A percentile compares a stretch with the other conserved stretches of the same genome.
Conservation (phyloP, 1,140 invertebrate species). For the Venustaconcha ellipsiformis region DNA sequence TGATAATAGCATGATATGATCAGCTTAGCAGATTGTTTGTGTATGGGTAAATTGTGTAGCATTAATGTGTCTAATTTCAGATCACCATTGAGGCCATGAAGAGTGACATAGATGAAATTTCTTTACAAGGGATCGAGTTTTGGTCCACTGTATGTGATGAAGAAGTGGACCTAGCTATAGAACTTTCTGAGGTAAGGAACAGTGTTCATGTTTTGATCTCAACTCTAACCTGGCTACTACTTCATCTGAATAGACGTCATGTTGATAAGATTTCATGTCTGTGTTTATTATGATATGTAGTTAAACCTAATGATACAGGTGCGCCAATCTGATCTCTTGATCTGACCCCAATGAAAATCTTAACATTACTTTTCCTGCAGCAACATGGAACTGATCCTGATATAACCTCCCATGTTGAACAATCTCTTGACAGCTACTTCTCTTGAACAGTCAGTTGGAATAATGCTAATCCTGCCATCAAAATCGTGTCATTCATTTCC, state of each 20-base stretch:
- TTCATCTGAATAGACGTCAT: no score
- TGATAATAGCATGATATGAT: not conserved
- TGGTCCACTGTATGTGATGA: slow-evolving; percentile 99
- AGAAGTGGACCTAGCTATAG: slow-evolving; percentile 96
- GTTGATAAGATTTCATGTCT: no score
- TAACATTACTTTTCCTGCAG: no score
- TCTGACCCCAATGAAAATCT: not conserved
- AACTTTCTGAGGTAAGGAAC: slow-evolving; percentile 84
- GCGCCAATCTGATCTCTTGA: not conserved
- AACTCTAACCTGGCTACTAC: not conserved
- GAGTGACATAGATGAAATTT: slow-evolving; percentile 94
- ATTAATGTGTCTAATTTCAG: slow-evolving; percentile 64
- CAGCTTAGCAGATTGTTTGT: not conserved
- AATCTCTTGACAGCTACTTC: no score
- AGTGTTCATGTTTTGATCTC: not conserved
- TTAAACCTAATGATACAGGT: no score
- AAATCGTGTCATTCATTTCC: no score
- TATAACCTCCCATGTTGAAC: no score
- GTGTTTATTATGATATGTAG: no score
- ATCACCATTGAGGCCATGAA: slow-evolving; percentile 99
- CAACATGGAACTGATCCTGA: no score
- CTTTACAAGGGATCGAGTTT: slow-evolving; percentile 99
- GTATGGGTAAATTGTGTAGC: not conserved
- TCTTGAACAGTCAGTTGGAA: no score
- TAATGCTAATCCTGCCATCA: no score